Evolutionary conservation across 35 echinoderm and acorn worm species (phyloP), one percentile per base, ranked within the genome.

Genomic region (Apostichopus californicus): DNA sequence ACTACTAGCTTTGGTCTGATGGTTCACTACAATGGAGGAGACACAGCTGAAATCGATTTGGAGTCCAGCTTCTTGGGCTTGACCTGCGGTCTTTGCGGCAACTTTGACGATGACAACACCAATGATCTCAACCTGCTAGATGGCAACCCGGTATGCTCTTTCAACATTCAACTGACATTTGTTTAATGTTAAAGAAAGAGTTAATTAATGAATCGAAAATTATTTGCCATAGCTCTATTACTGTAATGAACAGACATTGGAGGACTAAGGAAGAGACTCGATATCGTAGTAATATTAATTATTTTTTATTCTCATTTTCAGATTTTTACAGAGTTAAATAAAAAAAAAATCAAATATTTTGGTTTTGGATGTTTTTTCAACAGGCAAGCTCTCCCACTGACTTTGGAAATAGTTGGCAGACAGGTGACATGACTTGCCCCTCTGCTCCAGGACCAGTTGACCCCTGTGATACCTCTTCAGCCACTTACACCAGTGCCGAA

Each of bases 391-490:
- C 73, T 46, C 52, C 89, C 26, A 91, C 89, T 78, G 89, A 91
- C 57, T 96, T 96, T 92, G 95, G 95, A 8, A 90, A 91, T 73
- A 96, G 95, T 57, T 96, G 92, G 92, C 87, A 83, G 64, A 57
- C 91, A 22, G 78, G 79, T 55, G 79, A 91, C 6, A 84, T 68
- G 23, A 73, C 52, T 11, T 96, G 95, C 92, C 22, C 82, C 66
- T 8, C 14, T 8, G 92, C 55, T 9, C 90, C 90, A 11, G 85
- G 77, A 34, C 91, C 91, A 20, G 91, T 88, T n/a, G 91, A 94
- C 52, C 90, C 93, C 9, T 96, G 95, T 85, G 93, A 94, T 23
- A 65, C 59, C 5, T 63, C 87, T 54, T 77, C 90, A 34, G 54
- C 54, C 26, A 23, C 56, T 18, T 57, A 87, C 17, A 61, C 90